Evolutionary conservation across 1,140 invertebrate species (phyloP), one percentile per base, ranked within the genome.

Genomic region (Hylaeus anthracinus): DNA sequence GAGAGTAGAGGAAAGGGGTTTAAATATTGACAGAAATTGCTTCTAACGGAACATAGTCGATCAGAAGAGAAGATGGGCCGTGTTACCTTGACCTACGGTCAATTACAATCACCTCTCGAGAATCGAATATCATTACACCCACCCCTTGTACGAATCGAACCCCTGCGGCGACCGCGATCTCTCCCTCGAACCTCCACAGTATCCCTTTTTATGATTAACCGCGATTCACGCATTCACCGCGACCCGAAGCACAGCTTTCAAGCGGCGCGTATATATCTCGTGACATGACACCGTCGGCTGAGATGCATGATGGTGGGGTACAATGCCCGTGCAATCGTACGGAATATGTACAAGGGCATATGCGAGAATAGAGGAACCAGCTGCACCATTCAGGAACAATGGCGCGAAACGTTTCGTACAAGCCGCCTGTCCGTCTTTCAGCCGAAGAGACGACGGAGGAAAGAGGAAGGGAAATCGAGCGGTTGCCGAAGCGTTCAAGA

Each of bases 381-480:
- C 86, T 87, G 86, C 83, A 72, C 53, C 75, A 76, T 78, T 76
- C 14, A 53, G 58, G 85, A 84, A 87, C 85, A 87, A 87, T 87
- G 74, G 82, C 73, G 70, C 67, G 67, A 65, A 70, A 72, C 85
- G 73, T 86, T 81, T 84, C 85, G 75, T 82, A 86, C 73, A 84
- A 87, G 77, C 79, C 63, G 82, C 72, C 72, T 72, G 72, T 72
- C 81, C 78, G 82, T 84, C 82, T 87, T 87, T 70, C 60, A 55
- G 51, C 55, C 61, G 63, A 74, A 77, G 70, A 56, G 53, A 37
- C 53, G 66, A 67, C 48, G 14, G 60, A 64, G 70, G 39, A 5
- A 61, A 3, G 15, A 48, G 4, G 6, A 10, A 53, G 67, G 45
- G 12, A 14, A 55, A 43, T n/a, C 3, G 53, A 58, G 48, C 12